Base-by-base conservation (phyloP, 2,888 invertebrate species). In the Agonopterix subpropinquella region DNA sequence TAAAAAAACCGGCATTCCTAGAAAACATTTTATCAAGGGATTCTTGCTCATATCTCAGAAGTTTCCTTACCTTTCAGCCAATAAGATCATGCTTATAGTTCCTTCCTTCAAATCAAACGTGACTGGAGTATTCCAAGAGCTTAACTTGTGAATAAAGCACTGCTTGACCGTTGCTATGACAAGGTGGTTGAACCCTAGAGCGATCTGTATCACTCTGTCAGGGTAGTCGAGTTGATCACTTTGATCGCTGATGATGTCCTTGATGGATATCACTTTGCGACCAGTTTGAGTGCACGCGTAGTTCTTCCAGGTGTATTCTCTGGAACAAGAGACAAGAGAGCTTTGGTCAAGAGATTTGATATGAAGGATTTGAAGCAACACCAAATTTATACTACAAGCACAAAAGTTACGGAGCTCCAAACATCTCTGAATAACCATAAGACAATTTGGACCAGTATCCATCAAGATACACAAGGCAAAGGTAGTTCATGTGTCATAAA, bases 41-140 rank as follows among this genome's bases (percentile, higher is more conserved):
- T 5, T 28, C 28, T 28, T 28, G 7, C 1, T 43, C 8, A 28
- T 7, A 28, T 28, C 5, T 28, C 28, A 28, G 28, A 28, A 28
- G 10, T 0, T 36, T 13, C 8, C 46, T 42, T 37, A 97, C 96
- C 94, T 96, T 79, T 96, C 95, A 47, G 95, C 91, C 51, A 96
- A 90, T 45, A 95, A 81, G 50, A 97, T 92, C 69, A 96, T 91
- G 55, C 93, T 94, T 1, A 97, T 95, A 49, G 93, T 92, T 1
- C 94, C 94, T 73, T 96, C 97, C 71, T 96, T 96, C 49, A 98
- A 85, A 69, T 99, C 98, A 65, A 98, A 95, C 48, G 98, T 97
- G 4, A 95, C 94, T 0, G 99, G 98, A 0, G 98, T 98, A 73
- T 98, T 99, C 92, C 98, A 96, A 61, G 98, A 98, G 47, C 91